Conservation (phyloP, 2,797 vertebrate species). For the Crocodylus rhombifer region DNA sequence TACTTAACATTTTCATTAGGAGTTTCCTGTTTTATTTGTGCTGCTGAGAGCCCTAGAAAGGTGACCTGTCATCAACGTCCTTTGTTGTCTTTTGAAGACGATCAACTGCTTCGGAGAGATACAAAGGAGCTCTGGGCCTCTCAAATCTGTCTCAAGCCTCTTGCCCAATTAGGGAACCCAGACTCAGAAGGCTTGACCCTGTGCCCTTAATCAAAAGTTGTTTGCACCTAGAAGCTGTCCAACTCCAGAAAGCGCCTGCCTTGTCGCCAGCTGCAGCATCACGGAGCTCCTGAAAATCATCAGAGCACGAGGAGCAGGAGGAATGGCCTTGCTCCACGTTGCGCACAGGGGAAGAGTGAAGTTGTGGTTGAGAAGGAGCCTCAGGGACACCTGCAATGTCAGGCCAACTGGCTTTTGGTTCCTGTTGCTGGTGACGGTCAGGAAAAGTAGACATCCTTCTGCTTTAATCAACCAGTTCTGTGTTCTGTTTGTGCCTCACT, state of each 20-base stretch:
- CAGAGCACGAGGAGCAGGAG: not conserved
- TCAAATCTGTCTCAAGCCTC: not conserved
- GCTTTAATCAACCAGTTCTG: slow-evolving; percentile 65
- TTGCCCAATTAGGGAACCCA: not conserved
- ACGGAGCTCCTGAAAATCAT: not conserved
- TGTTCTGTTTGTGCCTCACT: slow-evolving; percentile 61
- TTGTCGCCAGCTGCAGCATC: not conserved
- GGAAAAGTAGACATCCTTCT: slow-evolving; percentile 61
- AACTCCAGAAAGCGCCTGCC: not conserved
- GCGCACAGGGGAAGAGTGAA: slow-evolving; percentile 37
- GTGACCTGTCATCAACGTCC: not conserved
- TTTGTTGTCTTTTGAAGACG: slow-evolving; percentile 14
- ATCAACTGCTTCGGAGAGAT: not conserved
- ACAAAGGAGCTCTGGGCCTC: not conserved
- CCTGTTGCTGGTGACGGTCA: slow-evolving; percentile 21
- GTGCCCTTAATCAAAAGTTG: not conserved
- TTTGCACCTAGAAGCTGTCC: not conserved
- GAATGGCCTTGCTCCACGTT: slow-evolving; percentile 6
- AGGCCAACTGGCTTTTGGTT: slow-evolving; percentile 40
- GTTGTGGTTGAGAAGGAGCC: slow-evolving; percentile 3
- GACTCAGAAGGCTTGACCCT: not conserved
- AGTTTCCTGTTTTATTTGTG: not conserved
- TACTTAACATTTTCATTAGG: not conserved
- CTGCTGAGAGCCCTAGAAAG: not conserved
- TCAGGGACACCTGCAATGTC: slow-evolving; percentile 51